A percentile compares a stretch with the other conserved stretches of the same genome.
phyloP scores from a whole-genome alignment of 2,113 vertebrate species.

The Cariama cristata region DNA sequence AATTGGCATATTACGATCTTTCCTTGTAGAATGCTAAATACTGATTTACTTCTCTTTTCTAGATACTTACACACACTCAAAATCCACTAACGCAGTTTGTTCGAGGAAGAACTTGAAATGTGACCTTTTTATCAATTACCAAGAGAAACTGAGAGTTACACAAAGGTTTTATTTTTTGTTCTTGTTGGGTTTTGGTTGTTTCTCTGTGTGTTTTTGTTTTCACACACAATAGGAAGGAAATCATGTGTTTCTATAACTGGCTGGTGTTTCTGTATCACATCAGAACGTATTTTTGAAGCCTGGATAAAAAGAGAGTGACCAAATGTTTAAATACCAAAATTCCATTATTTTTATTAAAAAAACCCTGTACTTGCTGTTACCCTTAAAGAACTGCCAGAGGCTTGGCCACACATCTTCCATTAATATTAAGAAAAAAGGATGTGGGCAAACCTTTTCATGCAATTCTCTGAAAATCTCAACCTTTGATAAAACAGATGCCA shows the following conservation, averaged over 20 bases:
- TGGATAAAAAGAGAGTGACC: neutral
- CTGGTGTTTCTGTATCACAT: neutral
- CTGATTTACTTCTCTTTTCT: neutral
- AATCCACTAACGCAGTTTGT: neutral
- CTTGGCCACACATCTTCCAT: neutral
- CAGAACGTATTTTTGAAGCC: slow-evolving; percentile 1
- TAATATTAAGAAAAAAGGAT: neutral
- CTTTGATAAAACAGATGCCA: neutral
- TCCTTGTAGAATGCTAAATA: neutral
- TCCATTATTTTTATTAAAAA: neutral
- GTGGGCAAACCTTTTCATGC: neutral
- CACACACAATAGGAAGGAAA: neutral
- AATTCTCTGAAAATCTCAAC: neutral
- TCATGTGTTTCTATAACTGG: neutral
- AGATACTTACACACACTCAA: neutral
- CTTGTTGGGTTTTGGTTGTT: neutral
- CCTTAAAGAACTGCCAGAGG: neutral
- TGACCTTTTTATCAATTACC: neutral
- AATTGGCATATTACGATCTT: neutral
- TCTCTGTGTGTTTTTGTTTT: neutral
- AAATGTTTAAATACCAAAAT: neutral
- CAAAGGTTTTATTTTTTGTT: neutral
- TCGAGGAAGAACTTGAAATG: neutral
- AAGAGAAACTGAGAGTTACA: neutral
- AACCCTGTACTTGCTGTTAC: neutral